Base-by-base conservation (phyloP, 2,113 vertebrate species). In the Pseudorhombus dupliciocellatus region DNA sequence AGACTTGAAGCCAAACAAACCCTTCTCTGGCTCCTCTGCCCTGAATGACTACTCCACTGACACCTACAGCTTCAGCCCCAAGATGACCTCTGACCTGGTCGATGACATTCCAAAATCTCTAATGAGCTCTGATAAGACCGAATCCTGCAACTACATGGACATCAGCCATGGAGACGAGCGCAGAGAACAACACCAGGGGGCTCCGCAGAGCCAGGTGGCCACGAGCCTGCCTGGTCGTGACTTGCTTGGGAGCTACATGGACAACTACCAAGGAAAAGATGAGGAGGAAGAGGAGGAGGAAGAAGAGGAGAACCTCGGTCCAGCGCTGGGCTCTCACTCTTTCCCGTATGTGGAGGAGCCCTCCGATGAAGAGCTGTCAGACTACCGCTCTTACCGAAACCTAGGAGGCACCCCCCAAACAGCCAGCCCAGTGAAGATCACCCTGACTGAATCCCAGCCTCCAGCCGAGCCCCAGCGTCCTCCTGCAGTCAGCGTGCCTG, bases 131-230 rank as follows among this genome's bases (percentile, higher is more conserved):
- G 94, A 96, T 87, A 98, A 97, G 92, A 91, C 88, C 34, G 96
- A 98, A 81, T 89, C 91, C 69, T 98, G 94, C 87, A 98, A 96
- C 92, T 98, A 99, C 92, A 98, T 99, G 93, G 97, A 99, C 84
- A 96, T 99, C 75, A 94, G 95, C 69, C 94, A 94, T 54, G 90
- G 95, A 10, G 95, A 96, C 75, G 95, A 96, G 63, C 88, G 22
- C 37, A 85, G 56, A 0, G 79, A 81, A 51, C 87, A 87, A 54
- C 75, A 65, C 15, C 75, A 66, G 52, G 81, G 87, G 48, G 7
- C 11, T 73, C 86, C 42, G 69, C 75, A 57, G 75, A 86, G 54
- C 86, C 86, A 70, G 90, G 89, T 70, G 70, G 94, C 94, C 24
- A 92, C 92, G 62, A 91, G 87, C n/a, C 76, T 87, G 57, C 65